A percentile compares a stretch with the other conserved stretches of the same genome.
These are phyloP conservation scores for Osmerus eperlanus DNA, from an alignment of 2,113 vertebrate species.

Conservation along the genomic window DNA sequence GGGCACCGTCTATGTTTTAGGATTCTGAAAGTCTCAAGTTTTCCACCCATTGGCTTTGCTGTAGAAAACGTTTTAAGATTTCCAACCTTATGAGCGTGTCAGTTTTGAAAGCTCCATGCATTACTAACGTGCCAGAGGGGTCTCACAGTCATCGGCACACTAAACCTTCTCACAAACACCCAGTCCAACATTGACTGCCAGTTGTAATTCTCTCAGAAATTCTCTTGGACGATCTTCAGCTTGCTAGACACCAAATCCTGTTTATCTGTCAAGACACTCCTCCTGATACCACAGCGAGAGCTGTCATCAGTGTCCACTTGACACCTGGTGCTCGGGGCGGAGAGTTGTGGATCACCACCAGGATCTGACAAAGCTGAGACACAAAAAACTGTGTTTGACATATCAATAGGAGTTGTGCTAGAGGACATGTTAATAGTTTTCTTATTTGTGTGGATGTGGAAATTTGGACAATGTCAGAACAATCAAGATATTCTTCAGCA, in stretches of 20 bases:
- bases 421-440: too few relatives aligned
- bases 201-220: conserved; percentile 70
- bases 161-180: conserved; percentile 42
- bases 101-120: too few relatives aligned
- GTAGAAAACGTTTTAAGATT: too few relatives aligned
- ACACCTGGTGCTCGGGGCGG: conserved; percentile 9
- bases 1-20: too few relatives aligned
- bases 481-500: background rate
- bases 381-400: background rate
- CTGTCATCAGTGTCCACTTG: conserved; percentile 1
- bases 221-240: conserved; percentile 59
- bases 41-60: too few relatives aligned
- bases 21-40: too few relatives aligned
- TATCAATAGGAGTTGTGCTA: too few relatives aligned
- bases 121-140: background rate
- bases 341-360: conserved; percentile 14
- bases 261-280: conserved; percentile 62
- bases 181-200: conserved; percentile 51
- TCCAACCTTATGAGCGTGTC: too few relatives aligned
- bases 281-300: conserved; percentile 22
- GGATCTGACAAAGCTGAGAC: conserved; percentile 2
- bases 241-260: conserved; percentile 66
- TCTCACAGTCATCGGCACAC: background rate
- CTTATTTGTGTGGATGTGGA: background rate
- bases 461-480: background rate